Evolutionary conservation across 2,797 vertebrate genomes (phyloP), one percentile per base, ranked within the genome.

Genomic region (Benthosema pterotum): DNA sequence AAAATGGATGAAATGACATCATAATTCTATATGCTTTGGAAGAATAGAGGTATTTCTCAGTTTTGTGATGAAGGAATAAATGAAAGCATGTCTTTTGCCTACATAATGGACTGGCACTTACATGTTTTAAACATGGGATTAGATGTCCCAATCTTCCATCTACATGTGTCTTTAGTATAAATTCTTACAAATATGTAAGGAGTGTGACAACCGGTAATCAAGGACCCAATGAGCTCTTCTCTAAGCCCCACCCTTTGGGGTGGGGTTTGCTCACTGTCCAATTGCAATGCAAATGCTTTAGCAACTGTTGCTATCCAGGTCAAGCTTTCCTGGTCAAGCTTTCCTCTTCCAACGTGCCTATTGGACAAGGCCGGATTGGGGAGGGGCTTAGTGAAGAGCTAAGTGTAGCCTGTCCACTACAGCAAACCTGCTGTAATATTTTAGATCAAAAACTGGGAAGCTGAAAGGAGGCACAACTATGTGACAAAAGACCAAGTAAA

Each of bases 21-120:
- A 18, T 69, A n/a, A 63, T 85, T 91, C 80, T 87, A 84, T 83
- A 85, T 87, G 87, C 84, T 74, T 78, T 80, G 77, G 79, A 82
- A 13, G 50, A 60, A 49, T 50, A 13, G 65, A 83, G 80, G 80
- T 84, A 79, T 77, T 72, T 77, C 51, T 47, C 42, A 43, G 42
- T n/a, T 17, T 57, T 13, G 50, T 69, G 52, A 59, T 61, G 70
- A 60, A 42, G 54, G 70, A n/a, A 45, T 46, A 43, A 58, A 69
- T 42, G 63, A 28, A 17, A 38, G 32, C 32, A 51, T 18, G 9
- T 18, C 2, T 42, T 60, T 22, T 38, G 56, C 43, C 49, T 38
- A 1, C 57, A 50, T 54, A 57, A 56, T 0, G 16, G 60, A 65
- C 28, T 16, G 4, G 8, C 15, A 18, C 19, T 67, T 6, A 42